These are phyloP conservation scores for Sylvilagus bachmani DNA, from an alignment of 2,113 vertebrate species.

Conservation along the genomic window DNA sequence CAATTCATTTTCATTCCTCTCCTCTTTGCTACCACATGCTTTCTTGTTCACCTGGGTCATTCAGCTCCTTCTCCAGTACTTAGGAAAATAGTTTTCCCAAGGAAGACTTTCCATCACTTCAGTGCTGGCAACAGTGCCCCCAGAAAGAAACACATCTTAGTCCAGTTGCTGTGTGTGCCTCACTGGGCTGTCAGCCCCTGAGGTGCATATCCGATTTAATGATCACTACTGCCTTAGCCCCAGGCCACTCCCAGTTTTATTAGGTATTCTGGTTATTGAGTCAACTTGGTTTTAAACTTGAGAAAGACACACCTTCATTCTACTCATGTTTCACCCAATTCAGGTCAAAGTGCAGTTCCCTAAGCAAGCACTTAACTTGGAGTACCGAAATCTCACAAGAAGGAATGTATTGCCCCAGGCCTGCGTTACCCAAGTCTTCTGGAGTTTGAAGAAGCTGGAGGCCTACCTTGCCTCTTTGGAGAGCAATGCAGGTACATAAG, in stretches of 20 bases:
- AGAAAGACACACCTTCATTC: conserved; percentile 20
- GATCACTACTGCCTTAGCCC: not conserved
- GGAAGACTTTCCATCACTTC: not conserved
- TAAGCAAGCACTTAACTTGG: not conserved
- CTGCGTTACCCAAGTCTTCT: not conserved
- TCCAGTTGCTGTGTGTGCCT: no score
- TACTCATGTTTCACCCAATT: conserved; percentile 17
- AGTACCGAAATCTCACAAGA: not conserved
- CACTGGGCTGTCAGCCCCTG: not conserved
- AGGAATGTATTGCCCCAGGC: conserved; percentile 2
- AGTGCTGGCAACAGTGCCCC: not conserved
- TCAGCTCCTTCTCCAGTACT: not conserved
- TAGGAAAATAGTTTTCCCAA: not conserved
- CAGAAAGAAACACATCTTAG: not conserved
- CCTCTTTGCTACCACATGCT: not conserved
- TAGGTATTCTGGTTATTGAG: not conserved
- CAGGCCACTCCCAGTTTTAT: not conserved
- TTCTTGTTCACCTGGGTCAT: not conserved
- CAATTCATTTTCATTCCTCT: not conserved
- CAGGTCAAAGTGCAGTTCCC: conserved; percentile 56
- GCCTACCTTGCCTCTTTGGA: not conserved
- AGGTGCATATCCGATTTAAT: not conserved
- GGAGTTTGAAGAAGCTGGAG: not conserved
- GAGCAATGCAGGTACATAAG: not conserved
- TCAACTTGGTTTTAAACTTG: not conserved